Evolutionary conservation across 35 echinoderm and acorn worm species (phyloP).

Genomic region (Heliocidaris erythrogramma): DNA sequence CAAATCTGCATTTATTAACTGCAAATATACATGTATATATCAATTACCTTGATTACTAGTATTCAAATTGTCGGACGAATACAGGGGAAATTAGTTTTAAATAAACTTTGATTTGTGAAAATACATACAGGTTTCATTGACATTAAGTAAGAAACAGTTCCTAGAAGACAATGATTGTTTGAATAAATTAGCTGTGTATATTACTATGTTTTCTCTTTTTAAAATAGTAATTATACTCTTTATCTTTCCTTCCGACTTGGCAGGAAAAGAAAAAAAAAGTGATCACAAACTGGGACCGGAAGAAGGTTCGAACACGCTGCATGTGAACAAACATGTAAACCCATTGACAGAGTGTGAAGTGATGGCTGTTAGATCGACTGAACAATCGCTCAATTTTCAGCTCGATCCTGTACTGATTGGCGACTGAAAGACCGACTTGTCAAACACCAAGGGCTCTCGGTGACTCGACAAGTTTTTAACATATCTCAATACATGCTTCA

Average conservation of each 20-base stretch:
- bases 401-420: background rate
- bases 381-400: conserved; percentile 1
- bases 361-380: background rate
- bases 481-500: background rate
- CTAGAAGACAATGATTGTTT: no score
- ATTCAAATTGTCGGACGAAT: no score
- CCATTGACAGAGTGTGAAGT: conserved; percentile 7
- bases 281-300: background rate
- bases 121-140: no score
- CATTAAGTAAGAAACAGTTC: no score
- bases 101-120: no score
- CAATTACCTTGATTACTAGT: no score
- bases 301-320: background rate
- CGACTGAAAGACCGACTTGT: background rate
- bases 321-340: conserved; percentile 4
- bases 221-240: background rate
- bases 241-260: background rate
- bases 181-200: no score
- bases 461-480: conserved; percentile 17
- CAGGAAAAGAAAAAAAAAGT: background rate
- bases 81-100: no score
- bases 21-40: no score
- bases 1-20: no score
- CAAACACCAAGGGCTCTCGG: background rate
- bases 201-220: background rate